Conservation (phyloP, 2,113 vertebrate genomes). For the Elephas maximus region DNA sequence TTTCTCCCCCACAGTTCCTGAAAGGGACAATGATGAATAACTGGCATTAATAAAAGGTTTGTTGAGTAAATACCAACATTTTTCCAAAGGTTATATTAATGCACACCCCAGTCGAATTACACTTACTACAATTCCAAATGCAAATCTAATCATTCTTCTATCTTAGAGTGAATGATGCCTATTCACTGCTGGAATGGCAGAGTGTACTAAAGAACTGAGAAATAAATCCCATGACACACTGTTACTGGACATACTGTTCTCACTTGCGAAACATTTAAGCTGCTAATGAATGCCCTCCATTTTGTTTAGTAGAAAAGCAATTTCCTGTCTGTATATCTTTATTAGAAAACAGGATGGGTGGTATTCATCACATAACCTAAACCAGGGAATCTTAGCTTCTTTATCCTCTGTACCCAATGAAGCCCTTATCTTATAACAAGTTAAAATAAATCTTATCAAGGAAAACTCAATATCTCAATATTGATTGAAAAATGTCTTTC, state of each 20-base stretch:
- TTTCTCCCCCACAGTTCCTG: background rate
- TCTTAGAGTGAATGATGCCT: slow-evolving; percentile 14
- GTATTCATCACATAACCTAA: background rate
- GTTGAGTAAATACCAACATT: slow-evolving; percentile 45
- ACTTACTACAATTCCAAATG: slow-evolving; percentile 30
- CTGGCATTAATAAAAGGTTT: slow-evolving; percentile 25
- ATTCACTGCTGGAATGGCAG: slow-evolving; percentile 20
- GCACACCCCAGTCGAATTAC: background rate
- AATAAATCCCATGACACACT: slow-evolving; percentile 20
- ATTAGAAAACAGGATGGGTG: background rate
- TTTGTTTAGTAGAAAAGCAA: slow-evolving; percentile 4
- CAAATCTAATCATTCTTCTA: background rate
- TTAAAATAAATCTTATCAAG: background rate
- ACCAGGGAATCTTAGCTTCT: background rate
- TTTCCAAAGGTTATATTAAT: slow-evolving; percentile 22
- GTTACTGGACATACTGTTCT: background rate
- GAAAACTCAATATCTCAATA: slow-evolving; percentile 3
- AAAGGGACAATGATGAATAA: slow-evolving; percentile 58
- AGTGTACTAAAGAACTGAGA: slow-evolving; percentile 37
- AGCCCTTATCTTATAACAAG: background rate
- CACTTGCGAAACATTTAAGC: slow-evolving; percentile 17
- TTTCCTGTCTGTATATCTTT: background rate
- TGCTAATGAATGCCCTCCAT: background rate
- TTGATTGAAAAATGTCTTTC: slow-evolving; percentile 29
- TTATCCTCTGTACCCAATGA: background rate